Evolutionary conservation across 2,113 vertebrate genomes (phyloP), one percentile per base, ranked within the genome.

Genomic region (Pardalotus punctatus): DNA sequence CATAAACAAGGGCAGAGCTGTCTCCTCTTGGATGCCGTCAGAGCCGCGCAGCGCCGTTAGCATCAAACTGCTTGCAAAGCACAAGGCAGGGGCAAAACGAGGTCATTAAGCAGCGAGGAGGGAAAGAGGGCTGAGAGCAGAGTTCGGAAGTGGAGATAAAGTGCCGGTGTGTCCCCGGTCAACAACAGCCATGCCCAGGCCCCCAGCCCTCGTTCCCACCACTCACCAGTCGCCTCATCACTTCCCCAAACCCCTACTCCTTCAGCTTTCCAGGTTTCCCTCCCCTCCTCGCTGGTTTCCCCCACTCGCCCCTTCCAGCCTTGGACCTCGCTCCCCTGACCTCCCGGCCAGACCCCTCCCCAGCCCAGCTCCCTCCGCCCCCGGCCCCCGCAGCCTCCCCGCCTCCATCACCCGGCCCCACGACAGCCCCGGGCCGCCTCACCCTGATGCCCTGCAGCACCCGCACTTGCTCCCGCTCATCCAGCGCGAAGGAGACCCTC

Each of bases 361-460:
- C 91, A 60, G 40, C 62, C 36, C 70, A 0, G 51, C 18, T 35
- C 56, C 53, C 58, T 10, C 5, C 28, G 25, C 15, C 29, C 50
- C 29, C 13, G 70, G 42, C 43, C 29, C 67, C 19, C 31, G 31
- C 57, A 72, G 38, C 47, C 81, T 53, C 33, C 38, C 61, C 21
- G 36, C n/a, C 50, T 36, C 47, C 86, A 31, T 31, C 40, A 6
- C 21, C 58, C 65, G 62, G 61, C 56, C 67, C 51, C 54, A 11
- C 2, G 9, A 8, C 50, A 21, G 27, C 38, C 35, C 12, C n/a
- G 23, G 33, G 60, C 43, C 56, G 42, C 84, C 98, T 98, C 98
- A 99, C 99, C 99, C 98, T 98, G 91, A 99, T 98, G 94, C 99
- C 99, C 94, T 99, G 99, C 94, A 99, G 97, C 92, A 99, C 98